phyloP scores from a whole-genome alignment of 2,113 vertebrate species.

The Sialia sialis region DNA sequence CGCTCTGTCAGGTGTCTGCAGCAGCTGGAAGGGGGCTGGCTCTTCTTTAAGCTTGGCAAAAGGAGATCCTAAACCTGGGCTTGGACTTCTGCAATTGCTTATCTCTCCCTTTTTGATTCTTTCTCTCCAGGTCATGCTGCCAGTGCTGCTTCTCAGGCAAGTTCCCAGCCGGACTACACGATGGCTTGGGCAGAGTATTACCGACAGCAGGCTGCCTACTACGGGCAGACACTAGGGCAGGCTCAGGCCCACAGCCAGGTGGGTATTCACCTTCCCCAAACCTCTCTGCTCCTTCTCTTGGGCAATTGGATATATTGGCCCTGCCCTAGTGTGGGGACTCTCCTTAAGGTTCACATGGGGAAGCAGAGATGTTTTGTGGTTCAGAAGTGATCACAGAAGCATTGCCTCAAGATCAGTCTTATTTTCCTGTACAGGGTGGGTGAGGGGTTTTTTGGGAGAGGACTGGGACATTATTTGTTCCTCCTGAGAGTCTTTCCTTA shows the following conservation, averaged over 20 bases:
- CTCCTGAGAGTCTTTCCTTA: background rate
- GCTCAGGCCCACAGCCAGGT: slow-evolving; percentile 95
- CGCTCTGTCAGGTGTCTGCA: background rate
- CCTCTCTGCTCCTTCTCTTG: background rate
- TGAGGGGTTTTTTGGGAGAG: rapidly evolving
- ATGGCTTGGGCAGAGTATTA: slow-evolving; percentile 98
- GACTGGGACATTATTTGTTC: background rate
- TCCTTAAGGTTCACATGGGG: background rate
- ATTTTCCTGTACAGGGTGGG: background rate
- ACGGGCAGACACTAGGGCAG: slow-evolving; percentile 91
- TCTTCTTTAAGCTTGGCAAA: background rate
- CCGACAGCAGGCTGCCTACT: slow-evolving; percentile 94
- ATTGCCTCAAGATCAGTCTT: background rate
- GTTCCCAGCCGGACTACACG: slow-evolving; percentile 91
- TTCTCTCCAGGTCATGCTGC: slow-evolving; percentile 84
- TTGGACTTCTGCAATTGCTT: background rate
- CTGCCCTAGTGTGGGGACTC: background rate
- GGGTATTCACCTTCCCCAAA: background rate
- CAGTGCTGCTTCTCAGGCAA: slow-evolving; percentile 87
- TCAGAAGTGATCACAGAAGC: background rate
- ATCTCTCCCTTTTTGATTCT: background rate
- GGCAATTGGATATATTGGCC: rapidly evolving
- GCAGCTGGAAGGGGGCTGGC: background rate
- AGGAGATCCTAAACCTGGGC: background rate
- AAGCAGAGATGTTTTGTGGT: background rate